phyloP scores from a whole-genome alignment of 2,888 invertebrate genomes.

The Oscheius sp. region DNA sequence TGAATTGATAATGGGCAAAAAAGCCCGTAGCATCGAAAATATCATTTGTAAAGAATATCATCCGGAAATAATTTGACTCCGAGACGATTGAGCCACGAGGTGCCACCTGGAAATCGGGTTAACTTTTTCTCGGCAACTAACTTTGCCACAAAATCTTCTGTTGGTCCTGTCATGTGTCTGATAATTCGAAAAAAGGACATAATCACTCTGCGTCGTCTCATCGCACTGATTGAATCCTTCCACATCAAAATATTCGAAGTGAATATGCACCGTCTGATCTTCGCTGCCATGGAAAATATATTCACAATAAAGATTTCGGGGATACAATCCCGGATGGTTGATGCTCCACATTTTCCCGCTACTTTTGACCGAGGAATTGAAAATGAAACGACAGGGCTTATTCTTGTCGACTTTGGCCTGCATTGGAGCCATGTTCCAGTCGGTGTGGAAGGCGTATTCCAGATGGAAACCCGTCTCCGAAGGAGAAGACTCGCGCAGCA shows the following conservation, averaged over 20 bases:
- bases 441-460: slow-evolving; percentile 58
- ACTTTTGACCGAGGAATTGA: slow-evolving; percentile 84
- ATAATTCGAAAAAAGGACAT: slow-evolving; percentile 94
- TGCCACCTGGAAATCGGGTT: slow-evolving; percentile 29
- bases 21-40: slow-evolving; percentile 93
- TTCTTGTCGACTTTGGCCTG: slow-evolving; percentile 53
- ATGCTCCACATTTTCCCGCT: slow-evolving; percentile 83
- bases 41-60: slow-evolving; percentile 93
- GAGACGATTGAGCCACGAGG: slow-evolving; percentile 56
- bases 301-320: slow-evolving; percentile 88
- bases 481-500: slow-evolving; percentile 44
- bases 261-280: slow-evolving; percentile 78
- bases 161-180: slow-evolving; percentile 89
- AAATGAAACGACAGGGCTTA: slow-evolving; percentile 83
- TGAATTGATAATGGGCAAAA: slow-evolving; percentile 88
- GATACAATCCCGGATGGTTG: slow-evolving; percentile 88
- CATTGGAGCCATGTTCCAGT: slow-evolving; percentile 61
- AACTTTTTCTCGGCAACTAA: neutral
- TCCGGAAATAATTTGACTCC: slow-evolving; percentile 83
- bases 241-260: slow-evolving; percentile 91
- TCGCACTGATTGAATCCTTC: slow-evolving; percentile 86
- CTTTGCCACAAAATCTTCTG: slow-evolving; percentile 87
- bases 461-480: slow-evolving; percentile 54
- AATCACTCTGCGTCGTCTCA: slow-evolving; percentile 90
- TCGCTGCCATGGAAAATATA: slow-evolving; percentile 85